Evolutionary conservation across 2,888 invertebrate species (phyloP), one percentile per base, ranked within the genome.

Genomic region (Gnatocerus cornutus): DNA sequence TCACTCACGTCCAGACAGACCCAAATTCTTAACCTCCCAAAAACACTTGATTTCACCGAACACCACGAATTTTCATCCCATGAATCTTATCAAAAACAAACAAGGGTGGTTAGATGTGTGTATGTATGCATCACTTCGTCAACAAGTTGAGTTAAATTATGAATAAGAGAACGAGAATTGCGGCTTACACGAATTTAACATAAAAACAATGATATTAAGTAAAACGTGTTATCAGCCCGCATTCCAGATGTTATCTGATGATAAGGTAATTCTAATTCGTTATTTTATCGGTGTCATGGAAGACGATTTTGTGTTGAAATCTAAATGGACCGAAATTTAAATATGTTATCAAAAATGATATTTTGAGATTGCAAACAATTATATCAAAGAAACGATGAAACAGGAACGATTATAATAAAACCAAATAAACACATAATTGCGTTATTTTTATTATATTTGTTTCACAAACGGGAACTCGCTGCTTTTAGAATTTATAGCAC

Each of bases 211-310:
- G 53, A 53, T 53, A 37, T 12, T 59, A 33, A 46, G 27, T 43
- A 21, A 58, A 37, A 39, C 27, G 46, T 50, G 12, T 30, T 52
- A 43, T 30, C 48, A 14, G 27, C 21, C 8, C 50, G 16, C 58
- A 59, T 67, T 67, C 67, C 58, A 37, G 41, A 67, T 59, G 33
- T 59, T 58, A 67, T 67, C 67, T 39, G 55, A 7, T 43, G 66
- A 67, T 67, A 67, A 66, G n/a, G 37, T 10, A n/a, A 10, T 52
- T 39, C 37, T 43, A 67, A 59, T 59, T 45, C 59, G 8, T 13
- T 13, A 3, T 14, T 45, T 27, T 46, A 59, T 46, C 59, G 27
- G 16, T 33, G 41, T 9, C 9, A 12, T 41, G 41, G 12, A 41
- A n/a, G 27, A 37, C 37, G 33, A 33, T 33, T 30, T 37, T 53